phyloP scores from a whole-genome alignment of 1,140 invertebrate genomes.

The Andrena cerasifolii region DNA sequence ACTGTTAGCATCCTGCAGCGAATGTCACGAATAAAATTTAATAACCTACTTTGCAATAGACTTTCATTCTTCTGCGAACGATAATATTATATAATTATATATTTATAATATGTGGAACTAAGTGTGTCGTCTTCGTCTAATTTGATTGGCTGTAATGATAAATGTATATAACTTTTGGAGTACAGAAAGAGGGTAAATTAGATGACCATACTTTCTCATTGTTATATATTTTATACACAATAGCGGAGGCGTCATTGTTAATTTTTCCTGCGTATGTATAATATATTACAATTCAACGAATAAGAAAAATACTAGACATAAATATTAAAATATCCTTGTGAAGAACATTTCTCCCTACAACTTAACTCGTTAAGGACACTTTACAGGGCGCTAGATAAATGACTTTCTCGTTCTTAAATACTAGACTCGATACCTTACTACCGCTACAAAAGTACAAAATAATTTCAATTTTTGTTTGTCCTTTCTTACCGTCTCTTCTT shows the following conservation, averaged over 20 bases:
- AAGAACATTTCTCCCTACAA: conserved; percentile 48
- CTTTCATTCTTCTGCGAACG: conserved; percentile 62
- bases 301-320: conserved; percentile 61
- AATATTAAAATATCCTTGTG: conserved; percentile 67
- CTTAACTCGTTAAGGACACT: conserved; percentile 51
- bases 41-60: conserved; percentile 73
- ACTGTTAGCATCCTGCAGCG: conserved; percentile 77
- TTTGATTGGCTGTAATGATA: conserved; percentile 50
- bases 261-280: conserved; percentile 61
- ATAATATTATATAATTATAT: conserved; percentile 22
- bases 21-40: conserved; percentile 79
- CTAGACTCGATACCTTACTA: conserved; percentile 55
- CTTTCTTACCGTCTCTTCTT: conserved; percentile 48
- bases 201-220: conserved; percentile 49
- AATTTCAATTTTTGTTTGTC: conserved; percentile 66
- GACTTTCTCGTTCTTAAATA: conserved; percentile 32
- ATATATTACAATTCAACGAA: conserved; percentile 72
- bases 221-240: conserved; percentile 65
- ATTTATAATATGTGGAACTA: background rate
- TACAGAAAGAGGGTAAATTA: conserved; percentile 38
- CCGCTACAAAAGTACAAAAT: conserved; percentile 80
- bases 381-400: conserved; percentile 54
- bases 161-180: conserved; percentile 49
- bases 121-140: conserved; percentile 25
- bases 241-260: conserved; percentile 60